Conservation (phyloP, 92 coral and sea anemone species). For the Desmophyllum pertusum region DNA sequence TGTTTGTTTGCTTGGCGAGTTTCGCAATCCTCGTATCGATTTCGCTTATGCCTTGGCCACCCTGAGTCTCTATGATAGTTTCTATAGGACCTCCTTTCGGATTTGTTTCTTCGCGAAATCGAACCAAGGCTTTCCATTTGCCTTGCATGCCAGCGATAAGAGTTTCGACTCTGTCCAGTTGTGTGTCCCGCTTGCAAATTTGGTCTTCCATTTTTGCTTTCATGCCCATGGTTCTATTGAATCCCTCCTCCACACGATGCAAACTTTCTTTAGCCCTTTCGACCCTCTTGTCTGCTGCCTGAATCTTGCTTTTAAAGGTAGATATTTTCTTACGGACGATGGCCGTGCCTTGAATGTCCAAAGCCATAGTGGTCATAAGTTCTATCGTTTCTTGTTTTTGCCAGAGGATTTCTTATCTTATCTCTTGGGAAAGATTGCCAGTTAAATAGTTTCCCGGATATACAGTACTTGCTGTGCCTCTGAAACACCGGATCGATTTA, state of each 20-base stretch:
- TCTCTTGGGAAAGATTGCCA: not conserved
- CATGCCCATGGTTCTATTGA: conserved; percentile 3
- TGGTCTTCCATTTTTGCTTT: conserved; percentile 27
- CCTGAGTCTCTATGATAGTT: not conserved
- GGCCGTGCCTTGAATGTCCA: not conserved
- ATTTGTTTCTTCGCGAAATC: conserved; percentile 27
- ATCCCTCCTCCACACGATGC: not conserved
- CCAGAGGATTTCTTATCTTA: not conserved
- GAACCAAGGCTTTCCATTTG: conserved; percentile 23
- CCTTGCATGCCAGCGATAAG: not conserved
- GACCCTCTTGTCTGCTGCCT: conserved; percentile 7
- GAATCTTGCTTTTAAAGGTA: conserved; percentile 13
- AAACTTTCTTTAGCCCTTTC: conserved; percentile 22
- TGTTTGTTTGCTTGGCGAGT: conserved; percentile 40
- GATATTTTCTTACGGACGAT: conserved; percentile 28
- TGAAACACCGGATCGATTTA: not conserved
- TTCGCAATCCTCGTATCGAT: conserved; percentile 27
- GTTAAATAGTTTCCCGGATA: not conserved
- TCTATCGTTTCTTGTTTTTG: not conserved
- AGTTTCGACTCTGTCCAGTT: conserved; percentile 40
- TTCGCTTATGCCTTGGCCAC: not conserved
- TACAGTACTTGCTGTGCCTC: not conserved
- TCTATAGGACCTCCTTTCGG: not conserved
- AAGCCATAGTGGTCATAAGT: not conserved
- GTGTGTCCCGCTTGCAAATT: conserved; percentile 36